Evolutionary conservation across 2,888 invertebrate species (phyloP).

Genomic region (Sepiola atlantica): DNA sequence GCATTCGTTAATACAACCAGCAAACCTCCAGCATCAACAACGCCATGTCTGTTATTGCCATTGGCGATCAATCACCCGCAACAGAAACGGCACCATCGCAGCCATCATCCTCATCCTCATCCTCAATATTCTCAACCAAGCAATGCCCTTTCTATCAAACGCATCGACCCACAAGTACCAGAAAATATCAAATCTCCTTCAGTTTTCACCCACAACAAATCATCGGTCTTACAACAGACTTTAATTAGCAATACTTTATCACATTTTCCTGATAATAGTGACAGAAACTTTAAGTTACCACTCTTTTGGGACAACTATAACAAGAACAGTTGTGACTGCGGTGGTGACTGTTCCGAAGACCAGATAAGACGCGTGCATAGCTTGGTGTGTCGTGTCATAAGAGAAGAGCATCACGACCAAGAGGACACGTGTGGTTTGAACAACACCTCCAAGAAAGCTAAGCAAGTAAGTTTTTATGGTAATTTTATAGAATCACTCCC

Average conservation of each 20-base stretch:
- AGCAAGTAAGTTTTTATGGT: background rate
- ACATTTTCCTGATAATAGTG: background rate
- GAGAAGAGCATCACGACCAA: background rate
- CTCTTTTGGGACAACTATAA: background rate
- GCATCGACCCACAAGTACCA: background rate
- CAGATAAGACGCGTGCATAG: background rate
- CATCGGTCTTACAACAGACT: background rate
- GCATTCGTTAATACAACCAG: background rate
- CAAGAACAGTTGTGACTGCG: background rate
- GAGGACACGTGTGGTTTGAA: background rate
- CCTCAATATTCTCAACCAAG: background rate
- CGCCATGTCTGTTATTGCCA: background rate
- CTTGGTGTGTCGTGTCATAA: conserved; percentile 6
- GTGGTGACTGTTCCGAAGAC: background rate
- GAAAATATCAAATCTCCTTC: background rate
- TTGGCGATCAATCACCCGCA: background rate
- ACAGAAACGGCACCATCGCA: background rate
- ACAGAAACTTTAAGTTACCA: background rate
- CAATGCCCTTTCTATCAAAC: background rate
- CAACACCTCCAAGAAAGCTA: background rate
- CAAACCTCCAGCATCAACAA: background rate
- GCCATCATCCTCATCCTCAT: background rate
- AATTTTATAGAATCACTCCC: no score
- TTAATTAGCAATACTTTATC: background rate
- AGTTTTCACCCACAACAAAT: background rate